These are phyloP conservation scores for Aporrectodea caliginosa DNA, from an alignment of 1,140 invertebrate species.

Conservation along the genomic window DNA sequence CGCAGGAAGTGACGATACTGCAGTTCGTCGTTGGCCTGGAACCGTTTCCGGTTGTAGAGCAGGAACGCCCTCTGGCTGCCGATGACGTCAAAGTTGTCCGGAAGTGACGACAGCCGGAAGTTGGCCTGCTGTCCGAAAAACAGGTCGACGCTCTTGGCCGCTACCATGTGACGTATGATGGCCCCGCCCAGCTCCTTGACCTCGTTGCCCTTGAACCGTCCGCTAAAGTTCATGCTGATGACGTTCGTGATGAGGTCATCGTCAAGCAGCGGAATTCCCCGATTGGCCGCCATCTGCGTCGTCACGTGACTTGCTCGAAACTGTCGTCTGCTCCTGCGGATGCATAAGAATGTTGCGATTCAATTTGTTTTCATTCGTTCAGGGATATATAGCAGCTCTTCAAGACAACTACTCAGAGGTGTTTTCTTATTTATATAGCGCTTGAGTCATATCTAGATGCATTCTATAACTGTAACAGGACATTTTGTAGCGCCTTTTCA, in stretches of 20 bases:
- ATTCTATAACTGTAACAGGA: too few species aligned
- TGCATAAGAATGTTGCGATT: too few species aligned
- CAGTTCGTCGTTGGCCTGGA: conserved; percentile 23
- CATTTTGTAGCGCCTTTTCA: too few species aligned
- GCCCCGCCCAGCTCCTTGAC: conserved; percentile 14
- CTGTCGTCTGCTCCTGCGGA: too few species aligned
- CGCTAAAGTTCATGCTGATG: conserved; percentile 25
- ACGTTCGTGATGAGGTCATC: conserved; percentile 15
- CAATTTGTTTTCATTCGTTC: too few species aligned
- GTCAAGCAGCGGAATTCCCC: conserved; percentile 8
- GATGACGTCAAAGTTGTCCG: conserved; percentile 14
- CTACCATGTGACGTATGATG: conserved; percentile 20
- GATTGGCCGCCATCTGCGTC: conserved; percentile 7
- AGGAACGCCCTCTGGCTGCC: conserved; percentile 21
- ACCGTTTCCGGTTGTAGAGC: conserved; percentile 11
- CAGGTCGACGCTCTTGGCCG: conserved; percentile 9
- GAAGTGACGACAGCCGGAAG: conserved; percentile 12
- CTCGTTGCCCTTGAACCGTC: conserved; percentile 24
- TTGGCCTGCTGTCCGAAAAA: conserved; percentile 28
- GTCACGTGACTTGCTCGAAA: too few species aligned
- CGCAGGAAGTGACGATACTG: conserved; percentile 28
- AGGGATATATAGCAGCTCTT: too few species aligned
- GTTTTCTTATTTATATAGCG: too few species aligned
- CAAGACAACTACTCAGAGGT: too few species aligned
- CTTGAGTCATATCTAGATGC: too few species aligned